phyloP scores from a whole-genome alignment of 2,797 vertebrate genomes.

The Paramormyrops hopkinsi region DNA sequence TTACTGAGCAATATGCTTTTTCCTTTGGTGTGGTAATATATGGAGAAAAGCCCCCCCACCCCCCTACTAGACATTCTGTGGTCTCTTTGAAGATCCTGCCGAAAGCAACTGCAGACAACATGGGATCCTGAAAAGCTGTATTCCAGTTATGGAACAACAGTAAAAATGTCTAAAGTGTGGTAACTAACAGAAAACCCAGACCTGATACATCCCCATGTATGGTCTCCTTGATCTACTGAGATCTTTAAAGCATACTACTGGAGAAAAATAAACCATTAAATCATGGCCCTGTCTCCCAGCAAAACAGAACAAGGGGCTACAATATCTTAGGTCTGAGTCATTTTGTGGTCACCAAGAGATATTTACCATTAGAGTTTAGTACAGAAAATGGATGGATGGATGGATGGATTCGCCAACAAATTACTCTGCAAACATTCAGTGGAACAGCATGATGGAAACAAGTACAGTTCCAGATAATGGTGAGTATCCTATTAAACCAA shows the following conservation, averaged over 20 bases:
- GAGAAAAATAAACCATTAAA: neutral
- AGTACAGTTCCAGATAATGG: neutral
- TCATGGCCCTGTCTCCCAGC: neutral
- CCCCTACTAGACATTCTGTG: neutral
- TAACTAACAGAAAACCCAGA: neutral
- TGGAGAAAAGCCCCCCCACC: neutral
- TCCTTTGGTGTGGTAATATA: neutral
- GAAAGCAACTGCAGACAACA: neutral
- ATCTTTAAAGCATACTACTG: neutral
- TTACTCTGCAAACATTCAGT: neutral
- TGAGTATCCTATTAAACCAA: neutral
- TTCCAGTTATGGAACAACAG: neutral
- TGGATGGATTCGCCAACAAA: neutral
- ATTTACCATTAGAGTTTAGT: neutral
- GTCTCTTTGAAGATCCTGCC: neutral
- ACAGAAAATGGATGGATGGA: neutral
- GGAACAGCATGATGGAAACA: neutral
- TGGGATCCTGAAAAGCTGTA: neutral
- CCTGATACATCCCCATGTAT: neutral
- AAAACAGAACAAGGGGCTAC: neutral
- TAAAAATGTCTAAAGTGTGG: neutral
- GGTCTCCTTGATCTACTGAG: neutral
- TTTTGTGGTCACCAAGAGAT: neutral
- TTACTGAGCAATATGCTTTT: neutral
- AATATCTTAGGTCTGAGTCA: neutral